Conservation (phyloP, 2,888 invertebrate species). For the Phymatocera aterrima region DNA sequence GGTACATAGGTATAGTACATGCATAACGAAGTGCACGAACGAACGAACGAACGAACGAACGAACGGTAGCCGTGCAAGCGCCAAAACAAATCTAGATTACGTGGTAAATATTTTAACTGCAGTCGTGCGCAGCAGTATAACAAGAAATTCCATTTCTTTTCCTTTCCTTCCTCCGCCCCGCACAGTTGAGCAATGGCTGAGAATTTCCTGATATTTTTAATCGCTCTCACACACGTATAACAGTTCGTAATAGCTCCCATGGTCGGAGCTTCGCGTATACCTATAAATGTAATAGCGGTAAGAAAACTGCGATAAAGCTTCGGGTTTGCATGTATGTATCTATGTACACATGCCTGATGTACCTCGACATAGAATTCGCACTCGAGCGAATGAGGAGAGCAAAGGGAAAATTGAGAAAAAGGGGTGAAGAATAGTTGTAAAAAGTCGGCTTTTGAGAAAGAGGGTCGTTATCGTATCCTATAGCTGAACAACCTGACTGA, state of each 20-base stretch:
- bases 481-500: background rate
- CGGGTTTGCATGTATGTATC: background rate
- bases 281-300: too few species aligned
- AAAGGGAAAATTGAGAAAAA: background rate
- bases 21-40: too few species aligned
- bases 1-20: too few species aligned
- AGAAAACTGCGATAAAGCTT: slow-evolving; percentile 12
- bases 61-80: too few species aligned
- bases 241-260: too few species aligned
- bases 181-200: background rate
- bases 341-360: background rate
- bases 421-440: too few species aligned
- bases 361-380: background rate
- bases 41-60: too few species aligned
- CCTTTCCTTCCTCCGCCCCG: background rate
- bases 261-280: background rate
- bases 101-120: slow-evolving; percentile 3
- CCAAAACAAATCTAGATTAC: background rate
- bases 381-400: background rate
- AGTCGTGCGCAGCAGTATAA: background rate
- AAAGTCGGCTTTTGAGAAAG: background rate
- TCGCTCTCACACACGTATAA: too few species aligned
- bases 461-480: background rate
- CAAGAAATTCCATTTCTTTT: background rate
- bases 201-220: slow-evolving; percentile 24